phyloP scores from a whole-genome alignment of 2,113 vertebrate species.

The Cairina moschata region DNA sequence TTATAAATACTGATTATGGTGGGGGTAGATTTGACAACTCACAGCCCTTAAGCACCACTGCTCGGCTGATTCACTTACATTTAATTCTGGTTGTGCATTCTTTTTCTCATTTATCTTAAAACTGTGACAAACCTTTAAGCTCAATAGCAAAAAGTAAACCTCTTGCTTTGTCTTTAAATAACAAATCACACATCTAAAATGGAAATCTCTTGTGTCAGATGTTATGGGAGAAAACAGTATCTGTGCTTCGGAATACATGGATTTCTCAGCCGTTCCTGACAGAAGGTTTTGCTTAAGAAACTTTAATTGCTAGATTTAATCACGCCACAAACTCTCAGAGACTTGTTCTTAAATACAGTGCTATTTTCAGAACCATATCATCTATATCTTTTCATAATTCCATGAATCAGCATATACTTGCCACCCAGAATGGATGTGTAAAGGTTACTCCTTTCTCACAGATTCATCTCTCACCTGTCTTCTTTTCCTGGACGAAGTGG shows the following conservation, averaged over 20 bases:
- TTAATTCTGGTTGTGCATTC: background rate
- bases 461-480: background rate
- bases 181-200: background rate
- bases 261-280: background rate
- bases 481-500: background rate
- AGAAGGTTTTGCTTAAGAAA: slow-evolving; percentile 1
- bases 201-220: background rate
- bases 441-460: background rate
- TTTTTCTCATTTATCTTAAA: background rate
- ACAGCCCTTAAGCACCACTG: background rate
- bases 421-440: background rate
- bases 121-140: background rate
- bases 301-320: slow-evolving; percentile 8
- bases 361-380: background rate
- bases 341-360: slow-evolving; percentile 8
- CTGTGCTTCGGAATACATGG: background rate
- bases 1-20: background rate
- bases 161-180: background rate
- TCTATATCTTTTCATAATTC: background rate
- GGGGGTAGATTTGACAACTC: background rate
- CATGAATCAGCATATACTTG: background rate
- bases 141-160: background rate
- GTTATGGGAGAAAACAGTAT: background rate
- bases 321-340: background rate
- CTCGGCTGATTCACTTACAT: background rate